phyloP scores from a whole-genome alignment of 2,113 vertebrate genomes.

The Boulengeromyrus knoepffleri region DNA sequence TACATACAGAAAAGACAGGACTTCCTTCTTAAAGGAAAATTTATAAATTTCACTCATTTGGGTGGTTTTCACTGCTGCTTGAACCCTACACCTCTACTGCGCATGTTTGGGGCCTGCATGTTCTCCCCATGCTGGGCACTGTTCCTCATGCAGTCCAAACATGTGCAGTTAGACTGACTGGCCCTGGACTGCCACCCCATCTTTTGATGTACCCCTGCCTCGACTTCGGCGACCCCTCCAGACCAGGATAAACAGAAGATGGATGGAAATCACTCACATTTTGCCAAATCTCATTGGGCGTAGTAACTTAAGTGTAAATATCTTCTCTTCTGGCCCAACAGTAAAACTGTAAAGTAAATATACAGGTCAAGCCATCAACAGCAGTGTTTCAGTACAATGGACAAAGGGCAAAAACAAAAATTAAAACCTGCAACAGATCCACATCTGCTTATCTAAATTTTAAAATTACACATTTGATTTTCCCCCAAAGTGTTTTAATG shows the following conservation, averaged over 20 bases:
- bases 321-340: background rate
- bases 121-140: background rate
- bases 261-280: conserved; percentile 39
- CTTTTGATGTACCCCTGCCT: background rate
- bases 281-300: conserved; percentile 33
- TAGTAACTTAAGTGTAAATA: background rate
- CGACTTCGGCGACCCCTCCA: background rate
- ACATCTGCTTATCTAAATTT: background rate
- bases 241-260: background rate
- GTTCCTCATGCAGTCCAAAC: background rate
- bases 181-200: background rate
- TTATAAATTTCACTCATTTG: conserved; percentile 36
- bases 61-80: background rate
- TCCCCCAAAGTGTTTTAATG: background rate
- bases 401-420: background rate
- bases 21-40: conserved; percentile 59
- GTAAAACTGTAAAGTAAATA: background rate
- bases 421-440: background rate
- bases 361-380: background rate
- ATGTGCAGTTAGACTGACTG: background rate
- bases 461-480: background rate
- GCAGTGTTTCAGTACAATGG: no score
- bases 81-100: background rate
- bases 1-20: conserved; percentile 46
- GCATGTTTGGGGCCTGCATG: background rate